Evolutionary conservation across 2,888 invertebrate species (phyloP).

Genomic region (Agrotis exclamationis): DNA sequence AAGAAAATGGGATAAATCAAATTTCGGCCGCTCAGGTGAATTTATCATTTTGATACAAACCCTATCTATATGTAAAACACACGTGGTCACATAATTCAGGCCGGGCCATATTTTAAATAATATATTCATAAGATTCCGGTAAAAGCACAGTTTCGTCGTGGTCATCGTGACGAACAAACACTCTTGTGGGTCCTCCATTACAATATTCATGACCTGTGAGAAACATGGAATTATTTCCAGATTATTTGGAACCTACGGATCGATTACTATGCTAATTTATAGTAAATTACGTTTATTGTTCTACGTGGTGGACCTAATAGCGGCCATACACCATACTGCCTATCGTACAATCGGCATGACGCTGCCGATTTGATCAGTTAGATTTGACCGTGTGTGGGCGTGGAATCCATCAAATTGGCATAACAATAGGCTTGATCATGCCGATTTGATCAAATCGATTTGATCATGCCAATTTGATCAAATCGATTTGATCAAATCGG

Average conservation of each 20-base stretch:
- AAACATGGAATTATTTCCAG: slow-evolving; percentile 62
- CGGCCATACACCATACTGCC: too few species aligned
- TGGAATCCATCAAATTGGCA: too few species aligned
- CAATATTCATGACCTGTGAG: slow-evolving; percentile 76
- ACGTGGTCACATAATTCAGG: slow-evolving; percentile 72
- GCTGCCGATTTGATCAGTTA: too few species aligned
- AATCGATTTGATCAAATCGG: too few species aligned
- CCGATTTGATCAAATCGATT: too few species aligned
- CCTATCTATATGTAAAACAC: slow-evolving; percentile 63
- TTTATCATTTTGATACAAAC: slow-evolving; percentile 46
- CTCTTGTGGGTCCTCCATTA: slow-evolving; percentile 74
- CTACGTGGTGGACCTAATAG: neutral
- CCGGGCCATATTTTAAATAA: slow-evolving; percentile 76
- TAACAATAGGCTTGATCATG: too few species aligned
- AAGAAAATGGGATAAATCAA: slow-evolving; percentile 25
- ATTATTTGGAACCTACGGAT: slow-evolving; percentile 42
- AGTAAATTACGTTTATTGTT: slow-evolving; percentile 9
- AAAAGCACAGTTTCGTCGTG: slow-evolving; percentile 75
- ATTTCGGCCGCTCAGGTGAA: slow-evolving; percentile 37
- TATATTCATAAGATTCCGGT: slow-evolving; percentile 82
- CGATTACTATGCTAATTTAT: slow-evolving; percentile 44
- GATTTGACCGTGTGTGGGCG: too few species aligned
- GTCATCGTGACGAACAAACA: slow-evolving; percentile 77
- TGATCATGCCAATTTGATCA: too few species aligned
- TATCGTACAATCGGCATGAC: too few species aligned